Conservation (phyloP, 2,113 vertebrate species). For the Nesoenas mayeri region DNA sequence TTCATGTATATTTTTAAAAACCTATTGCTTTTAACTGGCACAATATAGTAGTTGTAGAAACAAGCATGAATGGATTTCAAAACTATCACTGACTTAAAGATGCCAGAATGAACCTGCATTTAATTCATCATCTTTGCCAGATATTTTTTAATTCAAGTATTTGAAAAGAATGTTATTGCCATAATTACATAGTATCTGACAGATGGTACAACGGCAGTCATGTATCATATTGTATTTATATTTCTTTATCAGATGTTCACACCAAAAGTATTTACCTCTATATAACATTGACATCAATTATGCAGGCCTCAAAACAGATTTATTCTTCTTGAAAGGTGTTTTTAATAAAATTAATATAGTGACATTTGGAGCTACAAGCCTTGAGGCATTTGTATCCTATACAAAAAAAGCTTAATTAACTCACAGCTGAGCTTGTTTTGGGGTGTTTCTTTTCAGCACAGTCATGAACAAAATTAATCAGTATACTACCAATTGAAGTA, state of each 20-base stretch:
- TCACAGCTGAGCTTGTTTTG: neutral
- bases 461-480: neutral
- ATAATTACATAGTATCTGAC: neutral
- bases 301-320: neutral
- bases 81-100: neutral
- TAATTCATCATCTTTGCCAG: neutral
- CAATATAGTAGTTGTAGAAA: neutral
- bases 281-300: neutral
- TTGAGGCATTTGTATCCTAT: neutral
- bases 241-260: slow-evolving; percentile 9
- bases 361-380: neutral
- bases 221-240: neutral
- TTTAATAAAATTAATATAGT: neutral
- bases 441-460: neutral
- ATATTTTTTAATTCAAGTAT: neutral
- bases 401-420: neutral
- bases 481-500: neutral
- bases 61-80: neutral
- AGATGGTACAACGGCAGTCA: slow-evolving; percentile 29
- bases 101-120: neutral
- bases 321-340: neutral
- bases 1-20: neutral
- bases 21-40: neutral
- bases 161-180: neutral
- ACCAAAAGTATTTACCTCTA: slow-evolving; percentile 33